Evolutionary conservation across 1,140 invertebrate genomes (phyloP).

Genomic region (Brachionus plicatilis): DNA sequence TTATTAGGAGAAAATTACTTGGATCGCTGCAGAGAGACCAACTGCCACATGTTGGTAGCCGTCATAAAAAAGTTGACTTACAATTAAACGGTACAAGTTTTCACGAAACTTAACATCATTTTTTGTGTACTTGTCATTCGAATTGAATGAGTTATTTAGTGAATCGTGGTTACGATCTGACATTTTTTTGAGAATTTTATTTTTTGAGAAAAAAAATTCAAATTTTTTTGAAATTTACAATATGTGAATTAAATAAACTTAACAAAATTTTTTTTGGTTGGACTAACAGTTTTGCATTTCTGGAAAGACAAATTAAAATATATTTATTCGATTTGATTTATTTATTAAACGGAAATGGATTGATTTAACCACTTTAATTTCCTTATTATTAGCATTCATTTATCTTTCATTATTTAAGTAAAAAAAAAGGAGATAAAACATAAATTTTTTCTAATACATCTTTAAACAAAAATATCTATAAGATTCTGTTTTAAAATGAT

Average conservation of each 20-base stretch:
- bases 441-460: too few relatives aligned
- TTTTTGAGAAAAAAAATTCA: not conserved
- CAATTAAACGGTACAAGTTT: constrained; percentile 34
- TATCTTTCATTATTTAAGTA: too few relatives aligned
- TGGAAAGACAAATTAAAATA: too few relatives aligned
- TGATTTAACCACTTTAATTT: too few relatives aligned
- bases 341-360: too few relatives aligned
- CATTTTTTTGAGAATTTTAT: not conserved
- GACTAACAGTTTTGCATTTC: too few relatives aligned
- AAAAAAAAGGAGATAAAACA: too few relatives aligned
- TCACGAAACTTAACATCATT: constrained; percentile 28
- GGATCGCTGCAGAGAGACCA: constrained; percentile 63
- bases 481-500: too few relatives aligned
- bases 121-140: constrained; percentile 4
- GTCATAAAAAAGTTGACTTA: constrained; percentile 69
- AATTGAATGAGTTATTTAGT: constrained; percentile 19
- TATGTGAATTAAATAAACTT: not conserved
- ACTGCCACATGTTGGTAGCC: constrained; percentile 83
- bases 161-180: not conserved
- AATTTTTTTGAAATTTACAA: not conserved
- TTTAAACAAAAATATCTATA: too few relatives aligned
- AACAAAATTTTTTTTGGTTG: not conserved
- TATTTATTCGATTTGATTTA: too few relatives aligned
- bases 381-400: too few relatives aligned
- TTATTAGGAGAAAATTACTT: not conserved